A percentile compares a stretch with the other conserved stretches of the same genome.
These are phyloP conservation scores for Arizona elegans DNA, from an alignment of 2,113 vertebrate genomes.

Conservation along the genomic window DNA sequence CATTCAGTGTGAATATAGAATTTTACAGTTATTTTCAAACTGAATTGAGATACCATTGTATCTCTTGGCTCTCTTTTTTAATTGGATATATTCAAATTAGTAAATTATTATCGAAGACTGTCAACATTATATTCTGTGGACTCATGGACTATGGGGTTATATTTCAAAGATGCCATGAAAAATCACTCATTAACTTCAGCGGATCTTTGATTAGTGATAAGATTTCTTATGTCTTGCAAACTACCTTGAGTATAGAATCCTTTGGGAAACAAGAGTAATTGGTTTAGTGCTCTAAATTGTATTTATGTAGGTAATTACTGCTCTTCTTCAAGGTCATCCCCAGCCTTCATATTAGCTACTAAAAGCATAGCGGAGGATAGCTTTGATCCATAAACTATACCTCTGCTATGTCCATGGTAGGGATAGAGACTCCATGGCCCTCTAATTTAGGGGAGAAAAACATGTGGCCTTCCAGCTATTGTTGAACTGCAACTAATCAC, in stretches of 20 bases:
- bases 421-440: not conserved
- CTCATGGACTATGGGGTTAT: not conserved
- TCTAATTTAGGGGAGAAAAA: not conserved
- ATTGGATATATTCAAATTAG: not conserved
- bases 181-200: not conserved
- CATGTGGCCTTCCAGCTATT: not conserved
- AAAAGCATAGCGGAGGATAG: not conserved
- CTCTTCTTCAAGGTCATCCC: not conserved
- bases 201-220: not conserved
- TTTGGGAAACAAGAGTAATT: conserved; percentile 3
- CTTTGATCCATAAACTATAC: not conserved
- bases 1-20: not conserved
- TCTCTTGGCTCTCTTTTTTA: not conserved
- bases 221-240: not conserved
- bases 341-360: not conserved
- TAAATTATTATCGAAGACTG: not conserved
- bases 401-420: not conserved
- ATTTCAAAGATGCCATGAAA: not conserved
- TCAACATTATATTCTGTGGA: not conserved
- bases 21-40: not conserved
- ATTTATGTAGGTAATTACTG: not conserved
- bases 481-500: not conserved
- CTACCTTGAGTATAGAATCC: not conserved
- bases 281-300: not conserved
- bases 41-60: not conserved